Conservation (phyloP, 92 coral and sea anemone species). For the Isaurus tuberculatus region DNA sequence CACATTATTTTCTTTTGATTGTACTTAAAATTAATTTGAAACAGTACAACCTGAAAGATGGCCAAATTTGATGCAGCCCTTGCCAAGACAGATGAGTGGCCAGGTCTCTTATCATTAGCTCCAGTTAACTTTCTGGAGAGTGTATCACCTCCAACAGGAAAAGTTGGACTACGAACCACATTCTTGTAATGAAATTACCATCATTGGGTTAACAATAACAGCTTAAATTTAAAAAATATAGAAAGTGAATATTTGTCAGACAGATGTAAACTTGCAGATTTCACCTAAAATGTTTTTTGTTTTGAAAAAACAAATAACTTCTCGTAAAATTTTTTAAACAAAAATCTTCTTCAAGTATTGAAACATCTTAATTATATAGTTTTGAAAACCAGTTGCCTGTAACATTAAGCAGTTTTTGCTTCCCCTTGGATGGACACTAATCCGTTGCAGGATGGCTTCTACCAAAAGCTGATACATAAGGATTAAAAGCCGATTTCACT, state of each 20-base stretch:
- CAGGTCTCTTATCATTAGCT: constrained; percentile 28
- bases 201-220: constrained; percentile 9
- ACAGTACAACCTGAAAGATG: constrained; percentile 47
- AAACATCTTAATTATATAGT: too few relatives aligned
- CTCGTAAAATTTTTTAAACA: too few relatives aligned
- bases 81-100: constrained; percentile 5
- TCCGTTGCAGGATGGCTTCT: too few relatives aligned
- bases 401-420: too few relatives aligned
- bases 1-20: neutral
- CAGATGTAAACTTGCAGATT: too few relatives aligned
- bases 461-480: too few relatives aligned
- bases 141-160: constrained; percentile 43
- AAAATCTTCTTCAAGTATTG: too few relatives aligned
- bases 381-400: too few relatives aligned
- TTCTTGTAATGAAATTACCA: constrained; percentile 29
- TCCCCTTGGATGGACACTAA: too few relatives aligned
- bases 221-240: neutral
- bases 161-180: constrained; percentile 41
- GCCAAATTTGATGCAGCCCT: constrained; percentile 13
- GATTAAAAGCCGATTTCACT: too few relatives aligned
- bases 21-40: neutral
- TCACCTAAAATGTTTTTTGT: neutral
- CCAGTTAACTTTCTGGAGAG: constrained; percentile 37
- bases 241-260: neutral
- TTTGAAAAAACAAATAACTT: too few relatives aligned